Percentiles rank a stretch among this genome's conserved stretches.
Conservation (phyloP, 2,113 vertebrate genomes). For the Ctenodactylus gundi region DNA sequence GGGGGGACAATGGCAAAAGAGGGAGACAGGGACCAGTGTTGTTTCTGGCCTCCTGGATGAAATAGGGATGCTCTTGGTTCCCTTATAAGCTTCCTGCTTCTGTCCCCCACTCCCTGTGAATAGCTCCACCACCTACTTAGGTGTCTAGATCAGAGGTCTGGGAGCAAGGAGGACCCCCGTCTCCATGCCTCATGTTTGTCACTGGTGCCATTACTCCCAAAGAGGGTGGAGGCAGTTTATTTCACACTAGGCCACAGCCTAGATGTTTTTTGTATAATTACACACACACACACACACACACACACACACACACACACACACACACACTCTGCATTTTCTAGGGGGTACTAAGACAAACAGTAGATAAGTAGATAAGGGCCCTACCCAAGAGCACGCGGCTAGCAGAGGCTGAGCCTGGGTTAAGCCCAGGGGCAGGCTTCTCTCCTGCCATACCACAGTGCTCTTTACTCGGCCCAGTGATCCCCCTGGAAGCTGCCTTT, state of each 20-base stretch:
- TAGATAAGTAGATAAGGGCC: too few species aligned
- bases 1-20: accelerated
- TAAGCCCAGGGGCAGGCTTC: background rate
- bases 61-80: background rate
- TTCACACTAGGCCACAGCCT: too few species aligned
- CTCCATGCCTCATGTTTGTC: background rate
- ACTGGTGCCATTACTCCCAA: background rate
- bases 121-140: background rate
- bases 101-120: background rate
- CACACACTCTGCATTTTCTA: background rate
- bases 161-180: background rate
- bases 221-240: too few species aligned
- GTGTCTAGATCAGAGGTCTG: background rate
- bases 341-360: background rate
- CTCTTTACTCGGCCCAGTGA: background rate
- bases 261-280: background rate
- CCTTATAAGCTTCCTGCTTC: background rate
- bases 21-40: accelerated
- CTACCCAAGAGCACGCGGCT: background rate
- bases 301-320: accelerated
- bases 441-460: accelerated
- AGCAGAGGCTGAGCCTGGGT: background rate
- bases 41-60: background rate
- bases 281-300: too few species aligned
- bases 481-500: accelerated